These are phyloP conservation scores for Megaceryle maxima DNA, from an alignment of 2,113 vertebrate genomes.

Conservation along the genomic window DNA sequence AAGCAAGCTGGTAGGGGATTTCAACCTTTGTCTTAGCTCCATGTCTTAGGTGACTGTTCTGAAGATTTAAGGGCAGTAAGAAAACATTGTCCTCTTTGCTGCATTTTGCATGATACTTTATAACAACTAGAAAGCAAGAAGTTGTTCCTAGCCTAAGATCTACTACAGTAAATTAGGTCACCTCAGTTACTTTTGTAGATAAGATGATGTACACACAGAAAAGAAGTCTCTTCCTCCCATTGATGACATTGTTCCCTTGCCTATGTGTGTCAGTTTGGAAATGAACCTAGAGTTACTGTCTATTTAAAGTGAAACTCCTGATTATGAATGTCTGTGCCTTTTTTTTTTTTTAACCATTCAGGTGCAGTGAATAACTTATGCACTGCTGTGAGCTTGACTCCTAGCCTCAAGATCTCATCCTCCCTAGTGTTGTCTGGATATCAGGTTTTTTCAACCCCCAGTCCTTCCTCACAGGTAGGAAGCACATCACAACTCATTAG, in stretches of 20 bases:
- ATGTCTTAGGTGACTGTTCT: background rate
- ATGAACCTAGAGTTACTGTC: background rate
- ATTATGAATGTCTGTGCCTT: background rate
- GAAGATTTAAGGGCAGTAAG: conserved; percentile 31
- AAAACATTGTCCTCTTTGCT: background rate
- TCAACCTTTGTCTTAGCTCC: conserved; percentile 54
- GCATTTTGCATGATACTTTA: conserved; percentile 29
- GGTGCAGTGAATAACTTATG: conserved; percentile 78
- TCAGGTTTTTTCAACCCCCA: conserved; percentile 95
- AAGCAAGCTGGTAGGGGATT: conserved; percentile 41
- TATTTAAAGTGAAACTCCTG: conserved; percentile 17
- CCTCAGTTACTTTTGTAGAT: background rate
- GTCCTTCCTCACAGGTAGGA: conserved; percentile 96
- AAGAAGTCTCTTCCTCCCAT: background rate
- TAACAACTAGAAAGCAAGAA: background rate
- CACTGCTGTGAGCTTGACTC: conserved; percentile 81
- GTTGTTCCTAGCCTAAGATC: background rate
- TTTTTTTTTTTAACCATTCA: conserved; percentile 60
- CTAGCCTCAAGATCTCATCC: conserved; percentile 85
- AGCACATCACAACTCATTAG: conserved; percentile 92
- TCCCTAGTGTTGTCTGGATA: conserved; percentile 88
- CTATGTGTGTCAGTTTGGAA: background rate
- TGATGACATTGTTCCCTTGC: conserved; percentile 10
- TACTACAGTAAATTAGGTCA: conserved; percentile 37
- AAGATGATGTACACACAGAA: background rate